Conservation (phyloP, 2,888 invertebrate genomes). For the Phaonia tiefii region DNA sequence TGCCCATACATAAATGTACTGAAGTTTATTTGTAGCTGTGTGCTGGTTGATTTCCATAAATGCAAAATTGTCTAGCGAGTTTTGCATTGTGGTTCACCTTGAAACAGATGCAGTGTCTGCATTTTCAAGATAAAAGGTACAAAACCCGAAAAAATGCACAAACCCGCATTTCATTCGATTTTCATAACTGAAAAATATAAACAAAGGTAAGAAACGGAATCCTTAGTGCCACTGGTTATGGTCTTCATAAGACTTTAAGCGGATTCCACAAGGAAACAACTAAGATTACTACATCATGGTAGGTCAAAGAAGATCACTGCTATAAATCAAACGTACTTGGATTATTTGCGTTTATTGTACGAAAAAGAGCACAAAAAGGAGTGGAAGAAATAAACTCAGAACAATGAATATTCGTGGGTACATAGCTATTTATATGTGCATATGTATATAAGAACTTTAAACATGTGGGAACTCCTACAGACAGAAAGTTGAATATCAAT, state of each 20-base stretch:
- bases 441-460: too few species aligned
- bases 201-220: neutral
- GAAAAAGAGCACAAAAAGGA: too few species aligned
- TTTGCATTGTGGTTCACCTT: neutral
- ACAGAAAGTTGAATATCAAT: too few species aligned
- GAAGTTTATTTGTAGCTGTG: neutral
- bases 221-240: too few species aligned
- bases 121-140: neutral
- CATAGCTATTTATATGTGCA: too few species aligned
- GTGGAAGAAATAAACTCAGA: too few species aligned
- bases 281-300: neutral
- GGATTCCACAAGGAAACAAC: constrained; percentile 6
- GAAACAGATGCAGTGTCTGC: neutral
- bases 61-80: neutral
- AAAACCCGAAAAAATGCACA: neutral
- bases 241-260: neutral
- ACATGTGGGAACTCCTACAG: too few species aligned
- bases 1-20: neutral
- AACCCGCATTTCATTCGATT: neutral
- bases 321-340: neutral
- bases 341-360: too few species aligned
- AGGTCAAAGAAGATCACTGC: neutral
- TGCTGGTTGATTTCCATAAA: constrained; percentile 6
- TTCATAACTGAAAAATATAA: neutral
- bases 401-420: too few species aligned